Percentiles rank a stretch among this genome's conserved stretches.
Conservation (phyloP, 2,888 invertebrate species). For the Parnassius glacialis region DNA sequence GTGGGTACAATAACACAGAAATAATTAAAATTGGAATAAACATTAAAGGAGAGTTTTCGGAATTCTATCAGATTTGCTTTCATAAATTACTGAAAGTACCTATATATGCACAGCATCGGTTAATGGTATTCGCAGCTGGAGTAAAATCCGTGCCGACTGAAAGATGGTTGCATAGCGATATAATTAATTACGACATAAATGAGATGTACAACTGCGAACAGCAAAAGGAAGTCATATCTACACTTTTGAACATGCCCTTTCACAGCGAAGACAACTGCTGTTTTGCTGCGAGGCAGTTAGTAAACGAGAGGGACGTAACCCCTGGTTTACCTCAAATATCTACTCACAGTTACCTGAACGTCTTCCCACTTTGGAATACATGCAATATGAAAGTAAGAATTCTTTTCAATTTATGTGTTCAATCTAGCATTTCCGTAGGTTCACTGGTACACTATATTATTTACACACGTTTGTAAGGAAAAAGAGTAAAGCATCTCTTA, state of each 20-base stretch:
- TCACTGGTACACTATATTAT: too few species aligned
- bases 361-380: slow-evolving; percentile 55
- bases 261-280: slow-evolving; percentile 36
- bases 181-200: slow-evolving; percentile 30
- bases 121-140: slow-evolving; percentile 25
- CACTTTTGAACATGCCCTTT: background rate
- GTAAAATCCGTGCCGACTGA: slow-evolving; percentile 17
- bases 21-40: slow-evolving; percentile 36
- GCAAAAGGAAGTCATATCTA: slow-evolving; percentile 3
- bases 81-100: slow-evolving; percentile 38
- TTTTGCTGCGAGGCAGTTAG: slow-evolving; percentile 46
- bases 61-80: slow-evolving; percentile 45
- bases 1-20: background rate
- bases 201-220: slow-evolving; percentile 36
- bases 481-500: too few species aligned
- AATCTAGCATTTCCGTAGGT: too few species aligned
- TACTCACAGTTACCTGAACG: slow-evolving; percentile 47
- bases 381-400: slow-evolving; percentile 44
- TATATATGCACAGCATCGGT: slow-evolving; percentile 29
- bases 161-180: slow-evolving; percentile 36
- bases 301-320: slow-evolving; percentile 45
- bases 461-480: too few species aligned
- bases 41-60: slow-evolving; percentile 26
- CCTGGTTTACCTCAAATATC: slow-evolving; percentile 43
- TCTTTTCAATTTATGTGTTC: background rate